Base-by-base conservation (phyloP, 2,797 vertebrate genomes). In the Loris lydekkerianus region DNA sequence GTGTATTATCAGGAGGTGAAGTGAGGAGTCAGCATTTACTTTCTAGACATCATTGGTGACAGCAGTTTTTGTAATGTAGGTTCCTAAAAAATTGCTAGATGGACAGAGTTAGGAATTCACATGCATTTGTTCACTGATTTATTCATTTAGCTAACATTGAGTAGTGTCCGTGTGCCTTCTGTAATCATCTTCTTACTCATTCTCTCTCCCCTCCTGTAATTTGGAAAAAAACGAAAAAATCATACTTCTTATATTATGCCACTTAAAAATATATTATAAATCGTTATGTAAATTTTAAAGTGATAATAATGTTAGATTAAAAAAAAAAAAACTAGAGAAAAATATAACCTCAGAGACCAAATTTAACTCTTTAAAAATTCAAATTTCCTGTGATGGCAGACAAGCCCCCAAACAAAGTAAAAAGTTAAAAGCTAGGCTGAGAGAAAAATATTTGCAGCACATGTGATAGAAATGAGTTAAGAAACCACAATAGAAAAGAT, bases 241-340 rank as follows among this genome's bases (percentile, higher is more conserved):
- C 46, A 46, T 46, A 46, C 46, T 86, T 92, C 21, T 40, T 86
- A 29, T 78, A 31, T 76, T 18, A 63, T 46, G 20, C 18, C 14
- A 76, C 31, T 53, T 77, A 77, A 81, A 72, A 85, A 69, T 95
- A 76, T 78, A 72, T 89, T 96, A 40, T 1, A 95, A 70, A 65
- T 60, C 34, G 69, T 29, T 21, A 61, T 82, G 31, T 70, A 85
- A 94, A 92, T 67, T 78, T 63, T 89, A 73, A 89, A 95, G 77
- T 63, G 89, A 34, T 73, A 46, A 75, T 23, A 63, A 20, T 78
- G 34, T 80, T 93, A 94, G 83, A 21, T 94, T 49, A 91, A 94
- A 93, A 93, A 56, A 58, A 34, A 34, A 92, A 96, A 93, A 93
- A 46, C 49, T 83, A 63, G 63, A 83, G 61, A 75, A 80, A 81